phyloP scores from a whole-genome alignment of 23 tunicate species.

The Aplidium turbinatum region DNA sequence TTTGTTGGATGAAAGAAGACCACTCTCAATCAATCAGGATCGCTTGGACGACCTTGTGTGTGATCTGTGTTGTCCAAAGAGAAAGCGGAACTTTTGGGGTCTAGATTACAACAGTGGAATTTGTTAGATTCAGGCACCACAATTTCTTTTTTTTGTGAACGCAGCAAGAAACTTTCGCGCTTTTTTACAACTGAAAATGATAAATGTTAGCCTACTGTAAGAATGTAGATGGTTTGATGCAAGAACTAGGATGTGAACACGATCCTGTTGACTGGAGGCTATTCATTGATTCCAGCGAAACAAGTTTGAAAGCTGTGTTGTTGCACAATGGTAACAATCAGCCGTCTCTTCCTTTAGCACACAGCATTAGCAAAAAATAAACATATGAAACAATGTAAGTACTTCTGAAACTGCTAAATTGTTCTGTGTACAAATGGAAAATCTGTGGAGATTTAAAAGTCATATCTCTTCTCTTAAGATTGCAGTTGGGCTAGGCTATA shows the following conservation, averaged over 20 bases:
- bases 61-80: conserved; percentile 39
- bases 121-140: conserved; percentile 35
- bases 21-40: conserved; percentile 39
- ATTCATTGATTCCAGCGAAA: conserved; percentile 50
- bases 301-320: conserved; percentile 47
- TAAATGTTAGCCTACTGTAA: conserved; percentile 27
- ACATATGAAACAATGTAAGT: too few species aligned
- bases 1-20: conserved; percentile 3
- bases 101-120: conserved; percentile 47
- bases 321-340: conserved; percentile 30
- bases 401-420: too few species aligned
- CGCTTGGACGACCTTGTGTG: conserved; percentile 28
- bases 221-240: conserved; percentile 25
- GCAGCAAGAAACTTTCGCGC: conserved; percentile 17
- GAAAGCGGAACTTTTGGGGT: conserved; percentile 45
- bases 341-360: too few species aligned
- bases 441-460: too few species aligned
- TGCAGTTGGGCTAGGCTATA: too few species aligned
- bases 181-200: conserved; percentile 19
- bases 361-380: too few species aligned
- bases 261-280: conserved; percentile 44
- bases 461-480: too few species aligned
- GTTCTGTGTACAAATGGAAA: too few species aligned
- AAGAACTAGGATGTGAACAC: conserved; percentile 38
- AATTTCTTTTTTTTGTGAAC: conserved; percentile 27